Conservation (phyloP, 2,888 invertebrate species). For the Gastracanthus pulcherrimus region DNA sequence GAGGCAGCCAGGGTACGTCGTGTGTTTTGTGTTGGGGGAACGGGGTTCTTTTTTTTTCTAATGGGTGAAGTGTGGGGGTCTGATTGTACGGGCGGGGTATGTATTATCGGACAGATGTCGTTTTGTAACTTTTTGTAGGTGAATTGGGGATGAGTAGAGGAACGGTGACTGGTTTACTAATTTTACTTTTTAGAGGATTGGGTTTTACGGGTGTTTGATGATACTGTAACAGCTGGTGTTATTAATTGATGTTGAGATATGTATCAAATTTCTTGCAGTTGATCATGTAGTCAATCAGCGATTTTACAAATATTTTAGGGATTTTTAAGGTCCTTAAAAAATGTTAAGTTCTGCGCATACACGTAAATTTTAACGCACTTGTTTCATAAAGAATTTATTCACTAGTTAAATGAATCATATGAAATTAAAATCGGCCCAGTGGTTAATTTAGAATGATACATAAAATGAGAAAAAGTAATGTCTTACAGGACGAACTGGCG, state of each 20-base stretch:
- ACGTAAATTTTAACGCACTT: too few species aligned
- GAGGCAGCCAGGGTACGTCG: conserved; percentile 37
- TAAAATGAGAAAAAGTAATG: too few species aligned
- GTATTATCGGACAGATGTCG: not conserved
- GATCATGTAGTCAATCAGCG: too few species aligned
- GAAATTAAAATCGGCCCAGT: too few species aligned
- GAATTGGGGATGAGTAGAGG: not conserved
- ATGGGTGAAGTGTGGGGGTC: not conserved
- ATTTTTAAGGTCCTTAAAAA: too few species aligned
- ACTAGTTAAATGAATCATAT: too few species aligned
- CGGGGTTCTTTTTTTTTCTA: not conserved
- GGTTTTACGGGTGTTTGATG: not conserved
- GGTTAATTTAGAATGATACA: too few species aligned
- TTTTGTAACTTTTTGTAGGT: not conserved
- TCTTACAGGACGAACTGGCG: too few species aligned
- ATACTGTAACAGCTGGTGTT: not conserved
- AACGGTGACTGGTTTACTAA: not conserved
- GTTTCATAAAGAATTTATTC: too few species aligned
- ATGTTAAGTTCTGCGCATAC: too few species aligned
- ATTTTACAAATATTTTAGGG: too few species aligned
- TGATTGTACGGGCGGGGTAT: not conserved
- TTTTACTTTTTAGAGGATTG: not conserved
- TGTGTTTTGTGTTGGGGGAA: not conserved
- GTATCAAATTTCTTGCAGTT: too few species aligned
- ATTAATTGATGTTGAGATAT: not conserved